A percentile compares a stretch with the other conserved stretches of the same genome.
Conservation (phyloP, 2,113 vertebrate genomes). For the Caracal caracal region DNA sequence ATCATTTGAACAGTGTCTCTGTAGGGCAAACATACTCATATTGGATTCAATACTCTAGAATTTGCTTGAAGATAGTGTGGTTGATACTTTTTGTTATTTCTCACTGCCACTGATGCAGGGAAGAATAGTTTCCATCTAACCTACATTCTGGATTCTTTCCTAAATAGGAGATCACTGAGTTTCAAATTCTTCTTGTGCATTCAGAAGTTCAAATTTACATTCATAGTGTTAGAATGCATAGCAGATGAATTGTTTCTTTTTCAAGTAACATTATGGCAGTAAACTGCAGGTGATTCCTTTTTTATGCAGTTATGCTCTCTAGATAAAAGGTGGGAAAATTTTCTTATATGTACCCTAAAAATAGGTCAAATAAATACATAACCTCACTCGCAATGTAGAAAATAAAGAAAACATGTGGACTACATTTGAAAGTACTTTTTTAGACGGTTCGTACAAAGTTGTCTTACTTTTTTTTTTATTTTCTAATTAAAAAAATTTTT, state of each 20-base stretch:
- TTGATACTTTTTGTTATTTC: not conserved
- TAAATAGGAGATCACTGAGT: not conserved
- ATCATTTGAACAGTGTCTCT: not conserved
- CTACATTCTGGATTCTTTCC: not conserved
- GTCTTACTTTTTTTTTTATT: slow-evolving; percentile 35
- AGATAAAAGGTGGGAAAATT: not conserved
- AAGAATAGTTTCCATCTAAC: not conserved
- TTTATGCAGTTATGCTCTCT: not conserved
- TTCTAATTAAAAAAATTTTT: too few relatives aligned
- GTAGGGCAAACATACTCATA: not conserved
- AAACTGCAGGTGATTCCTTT: not conserved
- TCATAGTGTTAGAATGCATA: not conserved
- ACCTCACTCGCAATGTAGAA: not conserved
- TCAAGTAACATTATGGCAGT: not conserved
- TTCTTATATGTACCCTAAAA: not conserved
- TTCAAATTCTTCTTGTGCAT: not conserved
- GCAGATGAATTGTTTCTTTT: not conserved
- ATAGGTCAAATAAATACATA: not conserved
- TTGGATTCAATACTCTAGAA: not conserved
- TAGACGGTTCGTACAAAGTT: not conserved
- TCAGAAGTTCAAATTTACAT: not conserved
- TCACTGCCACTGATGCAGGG: not conserved
- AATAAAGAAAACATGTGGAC: not conserved
- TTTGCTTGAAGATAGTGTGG: not conserved
- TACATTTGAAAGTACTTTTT: not conserved